phyloP scores from a whole-genome alignment of 2,888 invertebrate species.

The Proisotoma minuta region DNA sequence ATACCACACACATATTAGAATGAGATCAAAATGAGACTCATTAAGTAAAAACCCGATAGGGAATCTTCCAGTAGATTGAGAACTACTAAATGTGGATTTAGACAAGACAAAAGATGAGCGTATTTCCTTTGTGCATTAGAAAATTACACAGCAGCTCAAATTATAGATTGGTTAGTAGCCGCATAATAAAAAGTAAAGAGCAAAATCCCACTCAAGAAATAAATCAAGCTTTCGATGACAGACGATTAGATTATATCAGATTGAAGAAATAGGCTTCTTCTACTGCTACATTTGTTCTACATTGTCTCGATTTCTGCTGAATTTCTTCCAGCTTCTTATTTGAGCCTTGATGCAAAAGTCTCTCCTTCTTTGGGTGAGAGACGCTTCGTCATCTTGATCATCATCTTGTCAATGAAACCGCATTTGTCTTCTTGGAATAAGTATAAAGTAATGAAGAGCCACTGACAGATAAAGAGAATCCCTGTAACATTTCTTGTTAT shows the following conservation, averaged over 20 bases:
- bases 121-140: too few relatives aligned
- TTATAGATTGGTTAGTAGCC: background rate
- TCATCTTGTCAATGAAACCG: constrained; percentile 10
- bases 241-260: constrained; percentile 15
- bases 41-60: too few relatives aligned
- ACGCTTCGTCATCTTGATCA: constrained; percentile 12
- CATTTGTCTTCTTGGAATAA: constrained; percentile 7
- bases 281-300: background rate
- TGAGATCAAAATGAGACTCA: too few relatives aligned
- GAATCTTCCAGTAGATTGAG: too few relatives aligned
- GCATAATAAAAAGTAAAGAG: background rate
- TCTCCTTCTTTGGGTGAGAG: constrained; percentile 2
- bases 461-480: background rate
- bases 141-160: too few relatives aligned
- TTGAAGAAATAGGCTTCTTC: constrained; percentile 5
- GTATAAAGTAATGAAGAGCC: background rate
- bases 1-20: too few relatives aligned
- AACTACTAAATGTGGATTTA: too few relatives aligned
- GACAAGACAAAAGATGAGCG: too few relatives aligned
- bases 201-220: constrained; percentile 5
- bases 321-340: background rate
- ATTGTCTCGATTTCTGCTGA: constrained; percentile 1
- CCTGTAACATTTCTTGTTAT: background rate
- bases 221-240: constrained; percentile 16
- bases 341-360: background rate